Conservation (phyloP, 2,888 invertebrate species). For the Anthoptus insignis region DNA sequence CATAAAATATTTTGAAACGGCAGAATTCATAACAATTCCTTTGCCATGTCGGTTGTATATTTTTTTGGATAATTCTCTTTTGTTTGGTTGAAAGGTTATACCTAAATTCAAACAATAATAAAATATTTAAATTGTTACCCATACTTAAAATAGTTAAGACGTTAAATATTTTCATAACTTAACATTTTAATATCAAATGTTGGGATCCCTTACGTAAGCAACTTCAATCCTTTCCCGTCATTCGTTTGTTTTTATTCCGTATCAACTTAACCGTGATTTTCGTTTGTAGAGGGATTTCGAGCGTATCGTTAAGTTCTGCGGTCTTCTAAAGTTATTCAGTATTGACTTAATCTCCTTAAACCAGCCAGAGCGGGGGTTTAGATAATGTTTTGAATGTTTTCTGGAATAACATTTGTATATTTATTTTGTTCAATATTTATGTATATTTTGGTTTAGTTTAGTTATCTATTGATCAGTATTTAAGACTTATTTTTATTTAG, state of each 20-base stretch:
- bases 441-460: background rate
- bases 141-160: too few relatives aligned
- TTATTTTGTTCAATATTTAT: background rate
- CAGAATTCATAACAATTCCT: too few relatives aligned
- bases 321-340: slow-evolving; percentile 26
- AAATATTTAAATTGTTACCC: too few relatives aligned
- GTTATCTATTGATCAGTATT: too few relatives aligned
- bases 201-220: background rate
- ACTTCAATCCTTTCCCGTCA: slow-evolving; percentile 8
- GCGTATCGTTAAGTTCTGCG: slow-evolving; percentile 16
- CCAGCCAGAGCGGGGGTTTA: slow-evolving; percentile 2
- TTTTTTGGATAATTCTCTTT: too few relatives aligned
- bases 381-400: slow-evolving; percentile 13
- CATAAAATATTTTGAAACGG: too few relatives aligned
- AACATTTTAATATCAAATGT: background rate
- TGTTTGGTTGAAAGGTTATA: too few relatives aligned
- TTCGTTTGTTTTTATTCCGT: slow-evolving; percentile 20
- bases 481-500: too few relatives aligned
- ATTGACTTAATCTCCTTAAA: slow-evolving; percentile 21
- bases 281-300: slow-evolving; percentile 26
- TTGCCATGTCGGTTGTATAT: too few relatives aligned
- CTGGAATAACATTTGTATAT: background rate
- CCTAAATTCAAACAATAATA: too few relatives aligned
- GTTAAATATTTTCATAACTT: background rate
- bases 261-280: slow-evolving; percentile 22